Evolutionary conservation across 2,797 vertebrate genomes (phyloP).

Genomic region (Eulemur mongoz): DNA sequence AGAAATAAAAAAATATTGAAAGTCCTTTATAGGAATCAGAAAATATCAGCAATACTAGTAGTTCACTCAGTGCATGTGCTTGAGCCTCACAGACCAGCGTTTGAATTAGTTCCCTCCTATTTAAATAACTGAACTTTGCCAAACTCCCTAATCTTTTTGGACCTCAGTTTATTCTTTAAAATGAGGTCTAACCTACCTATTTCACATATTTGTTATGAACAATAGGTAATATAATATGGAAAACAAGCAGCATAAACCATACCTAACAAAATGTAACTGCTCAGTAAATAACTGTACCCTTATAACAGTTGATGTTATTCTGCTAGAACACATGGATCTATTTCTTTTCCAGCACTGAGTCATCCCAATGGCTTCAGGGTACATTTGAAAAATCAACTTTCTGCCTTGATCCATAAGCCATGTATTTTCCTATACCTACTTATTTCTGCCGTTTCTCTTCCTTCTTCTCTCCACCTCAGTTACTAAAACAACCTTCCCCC

Average conservation of each 20-base stretch:
- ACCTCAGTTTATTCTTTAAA: not conserved
- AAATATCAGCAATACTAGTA: not conserved
- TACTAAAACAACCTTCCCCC: not conserved
- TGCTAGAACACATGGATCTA: accelerated
- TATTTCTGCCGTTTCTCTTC: not conserved
- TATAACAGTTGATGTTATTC: accelerated
- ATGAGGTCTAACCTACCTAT: not conserved
- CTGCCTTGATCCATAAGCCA: accelerated
- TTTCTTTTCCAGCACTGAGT: not conserved
- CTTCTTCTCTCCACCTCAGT: not conserved
- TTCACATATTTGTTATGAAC: not conserved
- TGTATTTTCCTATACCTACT: accelerated
- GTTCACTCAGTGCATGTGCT: not conserved
- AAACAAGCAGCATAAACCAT: accelerated
- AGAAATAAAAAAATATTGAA: not conserved
- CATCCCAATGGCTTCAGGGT: accelerated
- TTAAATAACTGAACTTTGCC: not conserved
- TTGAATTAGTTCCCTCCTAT: not conserved
- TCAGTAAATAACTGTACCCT: accelerated
- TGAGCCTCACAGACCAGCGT: not conserved
- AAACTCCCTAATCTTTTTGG: not conserved
- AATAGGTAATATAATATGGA: not conserved
- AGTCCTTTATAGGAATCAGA: not conserved
- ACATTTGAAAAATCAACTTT: not conserved
- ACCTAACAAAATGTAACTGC: accelerated